phyloP scores from a whole-genome alignment of 2,888 invertebrate genomes.

The Drosophila engyochracea region DNA sequence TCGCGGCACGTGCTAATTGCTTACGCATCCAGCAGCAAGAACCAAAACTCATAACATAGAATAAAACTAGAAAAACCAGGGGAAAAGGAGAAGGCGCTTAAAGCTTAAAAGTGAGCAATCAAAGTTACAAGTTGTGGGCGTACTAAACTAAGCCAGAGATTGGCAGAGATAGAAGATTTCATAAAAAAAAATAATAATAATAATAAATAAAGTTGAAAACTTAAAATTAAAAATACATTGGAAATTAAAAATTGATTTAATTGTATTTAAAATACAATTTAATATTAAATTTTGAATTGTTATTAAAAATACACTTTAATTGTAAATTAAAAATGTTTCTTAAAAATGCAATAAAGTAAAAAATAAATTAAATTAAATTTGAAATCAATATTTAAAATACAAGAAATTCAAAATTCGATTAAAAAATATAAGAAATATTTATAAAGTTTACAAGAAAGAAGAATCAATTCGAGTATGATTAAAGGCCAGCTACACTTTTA shows the following conservation, averaged over 20 bases:
- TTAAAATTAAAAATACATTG: neutral
- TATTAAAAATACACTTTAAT: neutral
- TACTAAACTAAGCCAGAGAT: neutral
- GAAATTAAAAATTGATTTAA: neutral
- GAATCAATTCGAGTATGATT: too few relatives aligned
- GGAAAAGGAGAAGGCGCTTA: neutral
- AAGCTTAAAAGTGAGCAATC: constrained; percentile 36
- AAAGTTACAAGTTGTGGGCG: constrained; percentile 18
- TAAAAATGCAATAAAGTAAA: neutral
- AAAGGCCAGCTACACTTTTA: too few relatives aligned
- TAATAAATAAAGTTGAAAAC: neutral
- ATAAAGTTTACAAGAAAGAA: too few relatives aligned
- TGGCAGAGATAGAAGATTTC: neutral
- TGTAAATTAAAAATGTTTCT: neutral
- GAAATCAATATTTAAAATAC: neutral
- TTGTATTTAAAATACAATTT: neutral
- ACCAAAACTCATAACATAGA: neutral
- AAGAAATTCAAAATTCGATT: too few relatives aligned
- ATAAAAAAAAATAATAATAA: neutral
- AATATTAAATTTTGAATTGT: neutral
- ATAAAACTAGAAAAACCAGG: neutral
- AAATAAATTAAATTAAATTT: neutral
- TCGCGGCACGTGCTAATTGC: constrained; percentile 79
- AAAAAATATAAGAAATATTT: neutral
- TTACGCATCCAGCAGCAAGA: constrained; percentile 57